phyloP scores from a whole-genome alignment of 2,797 vertebrate species.

The Leucoraja ocellata region DNA sequence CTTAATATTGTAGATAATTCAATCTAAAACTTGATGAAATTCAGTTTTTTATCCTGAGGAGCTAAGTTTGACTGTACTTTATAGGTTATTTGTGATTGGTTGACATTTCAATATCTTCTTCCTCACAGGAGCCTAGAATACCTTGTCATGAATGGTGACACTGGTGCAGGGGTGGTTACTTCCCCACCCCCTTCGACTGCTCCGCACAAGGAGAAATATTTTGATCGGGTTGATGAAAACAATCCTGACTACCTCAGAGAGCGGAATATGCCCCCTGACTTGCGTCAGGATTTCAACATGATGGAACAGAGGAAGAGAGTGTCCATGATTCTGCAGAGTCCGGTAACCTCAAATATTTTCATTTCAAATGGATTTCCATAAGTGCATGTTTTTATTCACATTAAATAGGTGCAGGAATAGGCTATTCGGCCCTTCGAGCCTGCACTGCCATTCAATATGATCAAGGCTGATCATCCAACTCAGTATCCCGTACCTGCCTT shows the following conservation, averaged over 20 bases:
- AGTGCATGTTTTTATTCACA: background rate
- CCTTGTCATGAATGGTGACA: conserved; percentile 86
- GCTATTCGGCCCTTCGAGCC: no score
- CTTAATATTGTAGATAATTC: background rate
- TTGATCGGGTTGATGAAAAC: conserved; percentile 93
- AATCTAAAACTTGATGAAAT: background rate
- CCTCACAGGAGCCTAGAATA: conserved; percentile 46
- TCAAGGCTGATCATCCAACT: no score
- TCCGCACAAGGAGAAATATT: conserved; percentile 95
- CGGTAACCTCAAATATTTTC: conserved; percentile 62
- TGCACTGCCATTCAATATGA: no score
- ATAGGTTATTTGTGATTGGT: background rate
- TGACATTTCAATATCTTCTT: conserved; percentile 11
- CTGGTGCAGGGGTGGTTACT: conserved; percentile 87
- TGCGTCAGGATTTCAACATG: conserved; percentile 98
- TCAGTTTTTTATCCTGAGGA: background rate
- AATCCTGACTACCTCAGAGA: conserved; percentile 89
- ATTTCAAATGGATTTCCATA: background rate
- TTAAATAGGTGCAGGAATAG: background rate
- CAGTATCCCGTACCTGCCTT: no score
- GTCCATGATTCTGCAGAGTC: conserved; percentile 97
- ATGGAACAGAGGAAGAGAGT: conserved; percentile 98
- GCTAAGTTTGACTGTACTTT: background rate
- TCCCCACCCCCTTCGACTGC: conserved; percentile 86
- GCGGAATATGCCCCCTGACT: conserved; percentile 95